phyloP scores from a whole-genome alignment of 1,140 invertebrate genomes.

The Drosophila ananassae region DNA sequence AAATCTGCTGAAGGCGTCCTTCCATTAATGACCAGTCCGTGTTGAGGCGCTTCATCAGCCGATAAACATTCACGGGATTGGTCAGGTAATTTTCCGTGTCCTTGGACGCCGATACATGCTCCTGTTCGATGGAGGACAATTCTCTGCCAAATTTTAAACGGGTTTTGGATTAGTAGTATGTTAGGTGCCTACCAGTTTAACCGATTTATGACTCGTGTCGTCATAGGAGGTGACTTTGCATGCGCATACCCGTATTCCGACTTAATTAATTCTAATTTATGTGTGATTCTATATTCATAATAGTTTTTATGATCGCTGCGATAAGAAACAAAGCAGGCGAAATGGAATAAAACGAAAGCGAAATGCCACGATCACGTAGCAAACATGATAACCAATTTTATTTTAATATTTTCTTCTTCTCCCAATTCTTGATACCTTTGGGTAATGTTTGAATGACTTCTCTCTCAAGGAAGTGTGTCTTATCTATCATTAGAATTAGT shows the following conservation, averaged over 20 bases:
- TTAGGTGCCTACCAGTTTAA: constrained; percentile 64
- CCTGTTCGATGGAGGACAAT: constrained; percentile 87
- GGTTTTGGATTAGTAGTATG: constrained; percentile 36
- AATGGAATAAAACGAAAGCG: constrained; percentile 61
- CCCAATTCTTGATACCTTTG: constrained; percentile 1
- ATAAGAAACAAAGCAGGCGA: constrained; percentile 38
- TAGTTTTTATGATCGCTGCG: constrained; percentile 55
- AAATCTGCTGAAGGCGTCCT: constrained; percentile 43
- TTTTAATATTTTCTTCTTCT: neutral
- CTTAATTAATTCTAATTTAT: constrained; percentile 81
- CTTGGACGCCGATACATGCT: constrained; percentile 90
- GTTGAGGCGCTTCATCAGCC: constrained; percentile 96
- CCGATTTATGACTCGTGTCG: constrained; percentile 53
- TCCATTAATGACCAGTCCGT: constrained; percentile 92
- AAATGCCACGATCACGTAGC: constrained; percentile 53
- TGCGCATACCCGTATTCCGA: constrained; percentile 33
- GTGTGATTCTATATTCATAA: constrained; percentile 69
- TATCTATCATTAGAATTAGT: constrained; percentile 5
- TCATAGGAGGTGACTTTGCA: constrained; percentile 44
- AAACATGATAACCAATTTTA: constrained; percentile 21
- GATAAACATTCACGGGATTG: constrained; percentile 98
- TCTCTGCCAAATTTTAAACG: constrained; percentile 85
- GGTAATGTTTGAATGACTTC: constrained; percentile 20
- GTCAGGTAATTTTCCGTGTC: constrained; percentile 93
- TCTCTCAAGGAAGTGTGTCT: neutral